Evolutionary conservation across 2,113 vertebrate species (phyloP).

Genomic region (Gambusia affinis): DNA sequence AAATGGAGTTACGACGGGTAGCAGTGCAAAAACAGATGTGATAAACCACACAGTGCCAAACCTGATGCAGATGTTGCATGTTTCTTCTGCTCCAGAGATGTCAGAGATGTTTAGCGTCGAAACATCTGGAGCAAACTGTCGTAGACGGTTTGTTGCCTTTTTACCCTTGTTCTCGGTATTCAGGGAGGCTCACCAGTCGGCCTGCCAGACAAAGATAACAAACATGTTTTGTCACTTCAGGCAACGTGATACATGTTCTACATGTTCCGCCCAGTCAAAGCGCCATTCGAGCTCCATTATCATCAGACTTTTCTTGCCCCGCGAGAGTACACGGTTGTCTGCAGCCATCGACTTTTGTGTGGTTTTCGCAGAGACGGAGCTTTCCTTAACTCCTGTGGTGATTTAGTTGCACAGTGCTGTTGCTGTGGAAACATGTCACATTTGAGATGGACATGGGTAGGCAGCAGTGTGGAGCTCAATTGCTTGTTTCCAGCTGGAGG

Average conservation of each 20-base stretch:
- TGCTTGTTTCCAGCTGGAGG: constrained; percentile 36
- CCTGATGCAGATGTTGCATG: constrained; percentile 20
- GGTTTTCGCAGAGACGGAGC: constrained; percentile 29
- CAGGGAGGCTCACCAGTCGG: constrained; percentile 3
- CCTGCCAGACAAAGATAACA: constrained; percentile 21
- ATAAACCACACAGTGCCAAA: constrained; percentile 15
- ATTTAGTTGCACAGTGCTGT: constrained; percentile 63
- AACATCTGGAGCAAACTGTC: constrained; percentile 20
- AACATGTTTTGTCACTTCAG: constrained; percentile 4
- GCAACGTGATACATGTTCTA: not conserved
- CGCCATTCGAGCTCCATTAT: constrained; percentile 8
- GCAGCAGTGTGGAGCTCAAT: constrained; percentile 48
- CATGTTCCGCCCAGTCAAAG: not conserved
- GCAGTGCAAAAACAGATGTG: constrained; percentile 2
- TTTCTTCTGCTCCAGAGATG: constrained; percentile 19
- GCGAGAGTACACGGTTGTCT: constrained; percentile 20
- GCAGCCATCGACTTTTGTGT: constrained; percentile 34
- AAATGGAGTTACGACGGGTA: not conserved
- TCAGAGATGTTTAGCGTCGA: constrained; percentile 26
- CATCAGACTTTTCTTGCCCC: constrained; percentile 2
- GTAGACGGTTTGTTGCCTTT: constrained; percentile 5
- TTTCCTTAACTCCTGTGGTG: constrained; percentile 56
- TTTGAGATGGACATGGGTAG: constrained; percentile 60
- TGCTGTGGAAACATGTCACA: constrained; percentile 73
- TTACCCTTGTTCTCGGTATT: not conserved